These are phyloP conservation scores for Heliconius hermathena DNA, from an alignment of 1,140 invertebrate species.

Conservation along the genomic window DNA sequence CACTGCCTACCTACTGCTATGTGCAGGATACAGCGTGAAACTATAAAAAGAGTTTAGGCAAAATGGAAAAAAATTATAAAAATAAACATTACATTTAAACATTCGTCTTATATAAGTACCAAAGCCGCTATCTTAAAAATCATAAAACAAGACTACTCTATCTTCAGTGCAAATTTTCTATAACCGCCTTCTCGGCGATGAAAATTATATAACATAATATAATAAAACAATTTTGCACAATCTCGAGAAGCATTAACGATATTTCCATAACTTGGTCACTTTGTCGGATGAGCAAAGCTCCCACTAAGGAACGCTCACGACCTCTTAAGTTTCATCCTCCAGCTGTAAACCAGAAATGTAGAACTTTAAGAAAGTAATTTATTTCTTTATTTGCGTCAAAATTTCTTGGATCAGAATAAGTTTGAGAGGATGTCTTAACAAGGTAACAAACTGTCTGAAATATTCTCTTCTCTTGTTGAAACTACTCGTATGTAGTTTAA, in stretches of 20 bases:
- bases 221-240: neutral
- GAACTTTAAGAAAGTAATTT: slow-evolving; percentile 28
- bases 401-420: slow-evolving; percentile 3
- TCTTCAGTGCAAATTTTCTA: neutral
- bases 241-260: neutral
- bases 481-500: neutral
- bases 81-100: too few species aligned
- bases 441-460: neutral
- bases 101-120: too few species aligned
- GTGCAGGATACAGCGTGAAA: too few species aligned
- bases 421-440: neutral
- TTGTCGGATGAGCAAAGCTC: neutral
- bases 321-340: neutral
- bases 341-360: neutral
- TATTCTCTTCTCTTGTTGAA: neutral
- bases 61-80: too few species aligned
- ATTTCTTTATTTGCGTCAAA: slow-evolving; percentile 24
- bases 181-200: neutral
- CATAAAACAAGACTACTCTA: too few species aligned
- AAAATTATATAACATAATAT: slow-evolving; percentile 1
- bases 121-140: too few species aligned
- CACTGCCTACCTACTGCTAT: too few species aligned
- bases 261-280: slow-evolving; percentile 2
- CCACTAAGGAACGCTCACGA: neutral
- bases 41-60: too few species aligned